Percentiles rank a stretch among this genome's conserved stretches.
These are phyloP conservation scores for Platyscapa corneri DNA, from an alignment of 1,140 invertebrate species.

Conservation along the genomic window DNA sequence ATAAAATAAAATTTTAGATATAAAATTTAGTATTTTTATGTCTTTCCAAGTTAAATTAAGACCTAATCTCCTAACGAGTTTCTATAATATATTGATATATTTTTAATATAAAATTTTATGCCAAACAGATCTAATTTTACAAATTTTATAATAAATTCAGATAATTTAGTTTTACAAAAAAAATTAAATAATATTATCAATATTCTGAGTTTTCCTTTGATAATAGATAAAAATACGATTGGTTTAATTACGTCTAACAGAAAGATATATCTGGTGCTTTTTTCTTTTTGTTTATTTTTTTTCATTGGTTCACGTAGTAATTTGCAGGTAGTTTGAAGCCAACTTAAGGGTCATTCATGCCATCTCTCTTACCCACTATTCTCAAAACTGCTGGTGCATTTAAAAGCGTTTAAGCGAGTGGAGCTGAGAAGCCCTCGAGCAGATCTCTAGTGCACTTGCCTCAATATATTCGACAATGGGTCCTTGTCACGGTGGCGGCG, in stretches of 20 bases:
- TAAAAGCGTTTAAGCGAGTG: conserved; percentile 62
- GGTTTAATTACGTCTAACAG: background rate
- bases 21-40: no score
- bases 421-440: background rate
- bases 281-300: conserved; percentile 32
- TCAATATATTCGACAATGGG: conserved; percentile 54
- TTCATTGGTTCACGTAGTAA: background rate
- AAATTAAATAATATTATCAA: no score
- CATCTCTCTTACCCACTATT: background rate
- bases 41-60: no score
- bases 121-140: no score
- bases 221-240: background rate
- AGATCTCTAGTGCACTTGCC: conserved; percentile 48
- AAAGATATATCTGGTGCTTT: background rate
- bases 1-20: no score
- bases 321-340: background rate
- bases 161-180: no score
- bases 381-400: conserved; percentile 48
- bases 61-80: no score
- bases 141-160: no score
- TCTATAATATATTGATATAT: no score
- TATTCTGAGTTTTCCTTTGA: no score
- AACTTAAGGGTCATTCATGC: conserved; percentile 35
- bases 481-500: conserved; percentile 30
- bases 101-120: no score